Percentiles rank a stretch among this genome's conserved stretches.
Conservation (phyloP, 2,113 vertebrate genomes). For the Neodontobutis hainanensis region DNA sequence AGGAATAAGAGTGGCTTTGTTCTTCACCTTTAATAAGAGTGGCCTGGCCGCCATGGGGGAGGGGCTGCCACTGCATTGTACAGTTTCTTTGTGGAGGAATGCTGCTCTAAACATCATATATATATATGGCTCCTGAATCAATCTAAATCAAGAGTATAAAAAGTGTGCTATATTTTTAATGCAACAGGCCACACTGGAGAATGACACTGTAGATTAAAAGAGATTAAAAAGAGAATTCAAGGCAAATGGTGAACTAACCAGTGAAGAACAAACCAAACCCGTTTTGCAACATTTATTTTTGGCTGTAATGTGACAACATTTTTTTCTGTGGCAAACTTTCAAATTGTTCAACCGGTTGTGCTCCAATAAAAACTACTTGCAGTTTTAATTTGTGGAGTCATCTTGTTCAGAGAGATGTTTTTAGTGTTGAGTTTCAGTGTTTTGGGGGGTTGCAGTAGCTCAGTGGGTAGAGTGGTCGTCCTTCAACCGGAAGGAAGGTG, state of each 20-base stretch:
- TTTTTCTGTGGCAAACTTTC: neutral
- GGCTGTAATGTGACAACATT: neutral
- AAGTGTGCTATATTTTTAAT: neutral
- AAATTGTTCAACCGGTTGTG: constrained; percentile 37
- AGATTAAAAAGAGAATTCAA: neutral
- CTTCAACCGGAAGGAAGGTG: no score
- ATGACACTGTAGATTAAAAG: no score
- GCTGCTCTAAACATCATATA: constrained; percentile 36
- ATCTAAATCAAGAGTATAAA: constrained; percentile 19
- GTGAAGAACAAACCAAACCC: constrained; percentile 13
- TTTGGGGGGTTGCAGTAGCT: no score
- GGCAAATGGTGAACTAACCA: neutral
- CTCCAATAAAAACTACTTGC: neutral
- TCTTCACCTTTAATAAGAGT: constrained; percentile 55
- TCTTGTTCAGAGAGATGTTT: neutral
- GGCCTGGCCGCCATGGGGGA: constrained; percentile 46
- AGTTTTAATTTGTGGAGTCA: no score
- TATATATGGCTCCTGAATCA: constrained; percentile 26
- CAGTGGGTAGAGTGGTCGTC: no score
- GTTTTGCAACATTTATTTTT: constrained; percentile 20
- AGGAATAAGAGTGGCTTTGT: constrained; percentile 70
- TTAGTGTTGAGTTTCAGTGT: no score
- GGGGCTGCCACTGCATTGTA: constrained; percentile 50
- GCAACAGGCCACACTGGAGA: neutral
- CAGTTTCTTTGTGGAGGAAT: constrained; percentile 58